phyloP scores from a whole-genome alignment of 1,140 invertebrate genomes.

The Zaprionus capensis region DNA sequence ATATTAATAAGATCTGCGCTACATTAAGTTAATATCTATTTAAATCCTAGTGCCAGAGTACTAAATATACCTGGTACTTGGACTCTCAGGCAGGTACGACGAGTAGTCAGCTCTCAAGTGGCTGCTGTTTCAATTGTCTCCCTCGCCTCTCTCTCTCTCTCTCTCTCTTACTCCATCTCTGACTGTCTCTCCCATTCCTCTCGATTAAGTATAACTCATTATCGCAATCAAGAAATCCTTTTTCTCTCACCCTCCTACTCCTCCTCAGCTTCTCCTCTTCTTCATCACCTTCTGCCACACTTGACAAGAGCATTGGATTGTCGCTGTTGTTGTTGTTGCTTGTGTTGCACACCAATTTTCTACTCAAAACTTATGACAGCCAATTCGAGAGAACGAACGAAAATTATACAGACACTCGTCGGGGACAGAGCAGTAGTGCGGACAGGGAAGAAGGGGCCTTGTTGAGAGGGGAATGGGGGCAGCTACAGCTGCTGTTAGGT shows the following conservation, averaged over 20 bases:
- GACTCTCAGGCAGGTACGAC: slow-evolving; percentile 27
- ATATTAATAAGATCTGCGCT: slow-evolving; percentile 22
- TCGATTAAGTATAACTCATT: slow-evolving; percentile 78
- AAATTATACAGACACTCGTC: slow-evolving; percentile 76
- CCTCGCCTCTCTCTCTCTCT: neutral
- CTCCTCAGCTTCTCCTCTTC: neutral
- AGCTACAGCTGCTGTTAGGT: slow-evolving; percentile 42
- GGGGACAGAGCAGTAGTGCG: neutral
- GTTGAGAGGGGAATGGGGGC: neutral
- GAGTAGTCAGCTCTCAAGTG: slow-evolving; percentile 46
- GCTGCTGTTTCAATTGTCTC: slow-evolving; percentile 51
- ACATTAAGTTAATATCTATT: slow-evolving; percentile 21
- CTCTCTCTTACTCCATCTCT: no score
- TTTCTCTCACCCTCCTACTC: slow-evolving; percentile 17
- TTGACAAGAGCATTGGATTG: slow-evolving; percentile 44
- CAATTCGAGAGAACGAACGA: slow-evolving; percentile 80
- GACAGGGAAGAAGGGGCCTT: neutral
- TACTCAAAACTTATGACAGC: slow-evolving; percentile 82
- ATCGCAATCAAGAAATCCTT: slow-evolving; percentile 81
- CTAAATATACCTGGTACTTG: slow-evolving; percentile 11
- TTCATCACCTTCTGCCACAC: slow-evolving; percentile 38
- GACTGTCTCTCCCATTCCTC: neutral
- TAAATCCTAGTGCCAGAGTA: slow-evolving; percentile 15
- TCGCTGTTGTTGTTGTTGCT: slow-evolving; percentile 46
- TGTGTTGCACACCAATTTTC: slow-evolving; percentile 79